Evolutionary conservation across 2,113 vertebrate species (phyloP).

Genomic region (Chaenocephalus aceratus): DNA sequence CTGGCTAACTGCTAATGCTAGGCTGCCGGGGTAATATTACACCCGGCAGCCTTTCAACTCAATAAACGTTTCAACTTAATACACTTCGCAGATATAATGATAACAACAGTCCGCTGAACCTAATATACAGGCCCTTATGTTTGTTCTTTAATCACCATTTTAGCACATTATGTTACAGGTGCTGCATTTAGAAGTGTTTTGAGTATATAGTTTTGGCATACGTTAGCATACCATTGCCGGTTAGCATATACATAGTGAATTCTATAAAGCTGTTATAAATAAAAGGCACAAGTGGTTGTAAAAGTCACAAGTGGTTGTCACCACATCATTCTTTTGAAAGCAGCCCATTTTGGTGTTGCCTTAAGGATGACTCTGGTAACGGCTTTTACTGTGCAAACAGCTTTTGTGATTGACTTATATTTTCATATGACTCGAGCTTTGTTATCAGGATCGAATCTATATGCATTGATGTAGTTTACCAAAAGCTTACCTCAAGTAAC

Average conservation of each 20-base stretch:
- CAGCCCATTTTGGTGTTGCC: neutral
- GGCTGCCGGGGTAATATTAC: neutral
- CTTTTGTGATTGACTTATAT: conserved; percentile 18
- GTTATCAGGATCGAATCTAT: neutral
- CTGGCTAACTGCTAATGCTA: conserved; percentile 35
- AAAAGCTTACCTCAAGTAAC: neutral
- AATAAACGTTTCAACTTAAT: neutral
- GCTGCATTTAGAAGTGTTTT: conserved; percentile 25
- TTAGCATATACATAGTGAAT: conserved; percentile 33
- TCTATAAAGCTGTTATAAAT: conserved; percentile 47
- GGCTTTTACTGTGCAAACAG: neutral
- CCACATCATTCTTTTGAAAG: neutral
- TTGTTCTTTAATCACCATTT: neutral
- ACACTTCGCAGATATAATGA: neutral
- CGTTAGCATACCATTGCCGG: neutral
- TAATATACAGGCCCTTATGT: neutral
- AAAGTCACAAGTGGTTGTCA: neutral
- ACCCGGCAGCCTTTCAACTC: neutral
- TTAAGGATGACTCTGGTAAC: neutral
- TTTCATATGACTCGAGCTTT: neutral
- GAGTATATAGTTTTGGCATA: conserved; percentile 56
- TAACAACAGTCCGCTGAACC: conserved; percentile 3
- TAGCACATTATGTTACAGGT: conserved; percentile 43
- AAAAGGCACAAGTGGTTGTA: neutral
- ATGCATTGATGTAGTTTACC: neutral